Conservation (phyloP, 1,140 invertebrate genomes). For the Orchestia grillus region DNA sequence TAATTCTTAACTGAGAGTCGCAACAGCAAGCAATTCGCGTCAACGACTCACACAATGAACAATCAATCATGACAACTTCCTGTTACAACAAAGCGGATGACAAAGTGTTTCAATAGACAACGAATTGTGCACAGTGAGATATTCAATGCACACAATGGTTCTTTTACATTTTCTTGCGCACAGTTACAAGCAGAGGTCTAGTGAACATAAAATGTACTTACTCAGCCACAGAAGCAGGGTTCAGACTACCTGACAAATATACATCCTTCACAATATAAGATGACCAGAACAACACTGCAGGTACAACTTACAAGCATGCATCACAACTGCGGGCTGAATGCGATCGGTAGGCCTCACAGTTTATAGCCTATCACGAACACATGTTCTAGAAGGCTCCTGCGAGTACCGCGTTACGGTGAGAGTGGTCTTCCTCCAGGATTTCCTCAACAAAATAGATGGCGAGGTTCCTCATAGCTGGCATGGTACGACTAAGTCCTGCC, state of each 20-base stretch:
- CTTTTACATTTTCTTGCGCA: not conserved
- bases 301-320: not conserved
- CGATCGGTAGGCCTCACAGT: not conserved
- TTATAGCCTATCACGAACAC: not conserved
- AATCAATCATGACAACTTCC: not conserved
- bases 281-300: not conserved
- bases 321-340: not conserved
- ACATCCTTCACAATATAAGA: not conserved
- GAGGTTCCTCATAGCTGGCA: not conserved
- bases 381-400: not conserved
- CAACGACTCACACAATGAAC: not conserved
- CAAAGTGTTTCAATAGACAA: not conserved
- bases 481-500: not conserved
- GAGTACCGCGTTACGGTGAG: not conserved
- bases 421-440: not conserved
- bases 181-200: not conserved
- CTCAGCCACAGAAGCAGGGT: not conserved
- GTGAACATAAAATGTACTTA: not conserved
- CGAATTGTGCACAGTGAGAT: not conserved
- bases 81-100: not conserved
- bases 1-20: not conserved
- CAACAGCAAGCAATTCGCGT: not conserved
- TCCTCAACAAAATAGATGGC: not conserved
- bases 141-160: not conserved
- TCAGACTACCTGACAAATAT: not conserved